phyloP scores from a whole-genome alignment of 1,140 invertebrate species.

The Akabosia matsudoensis region DNA sequence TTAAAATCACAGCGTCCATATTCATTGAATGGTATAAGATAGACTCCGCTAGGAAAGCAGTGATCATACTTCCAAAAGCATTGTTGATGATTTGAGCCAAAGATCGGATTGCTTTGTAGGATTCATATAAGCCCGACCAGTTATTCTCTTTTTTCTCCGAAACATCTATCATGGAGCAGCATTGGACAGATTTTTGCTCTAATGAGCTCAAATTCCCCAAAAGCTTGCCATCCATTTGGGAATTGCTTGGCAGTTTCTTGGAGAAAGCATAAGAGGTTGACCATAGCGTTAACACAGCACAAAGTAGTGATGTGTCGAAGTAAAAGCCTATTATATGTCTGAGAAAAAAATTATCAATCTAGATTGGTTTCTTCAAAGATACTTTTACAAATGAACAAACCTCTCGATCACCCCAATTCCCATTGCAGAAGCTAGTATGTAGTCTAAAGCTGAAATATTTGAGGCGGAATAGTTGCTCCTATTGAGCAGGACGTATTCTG shows the following conservation, averaged over 20 bases:
- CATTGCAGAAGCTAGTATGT: neutral
- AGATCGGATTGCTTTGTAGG: neutral
- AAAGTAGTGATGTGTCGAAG: neutral
- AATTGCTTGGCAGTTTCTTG: neutral
- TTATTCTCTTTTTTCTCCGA: neutral
- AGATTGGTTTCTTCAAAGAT: neutral
- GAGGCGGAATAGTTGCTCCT: neutral
- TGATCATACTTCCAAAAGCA: neutral
- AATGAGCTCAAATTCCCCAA: neutral
- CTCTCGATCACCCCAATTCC: constrained; percentile 2
- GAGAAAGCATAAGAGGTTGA: neutral
- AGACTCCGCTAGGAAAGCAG: constrained; percentile 1
- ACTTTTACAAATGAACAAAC: neutral
- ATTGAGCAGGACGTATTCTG: neutral
- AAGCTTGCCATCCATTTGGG: neutral
- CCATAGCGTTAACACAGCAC: neutral
- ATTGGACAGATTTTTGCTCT: neutral
- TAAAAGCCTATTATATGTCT: neutral
- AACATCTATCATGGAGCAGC: neutral
- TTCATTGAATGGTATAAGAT: neutral
- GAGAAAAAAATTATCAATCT: neutral
- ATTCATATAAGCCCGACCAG: neutral
- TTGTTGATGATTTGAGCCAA: neutral
- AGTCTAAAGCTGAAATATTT: neutral
- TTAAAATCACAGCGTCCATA: neutral